Evolutionary conservation across 2,888 invertebrate genomes (phyloP).

Genomic region (Chelonus formosanus): DNA sequence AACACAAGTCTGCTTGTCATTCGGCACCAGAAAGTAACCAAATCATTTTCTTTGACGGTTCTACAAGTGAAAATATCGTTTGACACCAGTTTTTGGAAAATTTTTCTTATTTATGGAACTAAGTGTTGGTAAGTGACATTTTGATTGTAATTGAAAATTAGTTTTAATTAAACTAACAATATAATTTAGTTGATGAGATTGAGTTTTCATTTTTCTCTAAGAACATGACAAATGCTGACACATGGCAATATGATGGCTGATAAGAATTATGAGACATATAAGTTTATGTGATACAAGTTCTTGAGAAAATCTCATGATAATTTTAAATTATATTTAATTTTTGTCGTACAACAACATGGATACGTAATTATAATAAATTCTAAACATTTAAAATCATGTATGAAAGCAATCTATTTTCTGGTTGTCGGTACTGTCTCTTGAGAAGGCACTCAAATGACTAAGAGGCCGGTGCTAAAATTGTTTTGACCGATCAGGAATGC

Average conservation of each 20-base stretch:
- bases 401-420: conserved; percentile 22
- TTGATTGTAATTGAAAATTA: no score
- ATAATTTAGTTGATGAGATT: neutral
- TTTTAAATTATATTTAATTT: neutral
- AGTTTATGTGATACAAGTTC: neutral
- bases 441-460: conserved; percentile 40
- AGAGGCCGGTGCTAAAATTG: conserved; percentile 56
- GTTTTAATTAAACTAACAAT: no score
- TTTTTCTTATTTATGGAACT: no score
- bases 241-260: conserved; percentile 3
- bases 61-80: neutral
- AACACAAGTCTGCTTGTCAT: conserved; percentile 11
- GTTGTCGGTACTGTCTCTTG: neutral
- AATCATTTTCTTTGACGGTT: conserved; percentile 1
- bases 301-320: conserved; percentile 1
- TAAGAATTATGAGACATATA: neutral
- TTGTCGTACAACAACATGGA: neutral
- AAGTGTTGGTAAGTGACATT: no score
- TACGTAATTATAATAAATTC: neutral
- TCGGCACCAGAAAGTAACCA: conserved; percentile 12
- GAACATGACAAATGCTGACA: conserved; percentile 21
- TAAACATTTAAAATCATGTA: conserved; percentile 1
- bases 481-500: conserved; percentile 58
- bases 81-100: no score
- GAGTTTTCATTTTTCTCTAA: neutral